Evolutionary conservation across 2,113 vertebrate genomes (phyloP).

Genomic region (Prochilodus magdalenae): DNA sequence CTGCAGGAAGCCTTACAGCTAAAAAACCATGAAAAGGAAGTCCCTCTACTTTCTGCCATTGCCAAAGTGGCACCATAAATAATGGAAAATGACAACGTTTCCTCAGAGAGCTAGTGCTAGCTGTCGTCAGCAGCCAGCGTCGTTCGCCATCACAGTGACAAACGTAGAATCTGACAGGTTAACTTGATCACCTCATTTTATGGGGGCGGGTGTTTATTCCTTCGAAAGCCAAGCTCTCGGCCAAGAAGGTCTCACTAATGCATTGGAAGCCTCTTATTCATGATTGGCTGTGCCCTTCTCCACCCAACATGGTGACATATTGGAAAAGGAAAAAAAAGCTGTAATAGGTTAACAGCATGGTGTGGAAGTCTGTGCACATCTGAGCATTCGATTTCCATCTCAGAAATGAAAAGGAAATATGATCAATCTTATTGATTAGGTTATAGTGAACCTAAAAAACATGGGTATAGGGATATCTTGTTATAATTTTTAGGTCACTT

Average conservation of each 20-base stretch:
- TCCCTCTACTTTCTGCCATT: background rate
- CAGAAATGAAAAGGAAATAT: background rate
- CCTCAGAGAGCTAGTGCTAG: slow-evolving; percentile 1
- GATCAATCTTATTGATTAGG: too few species aligned
- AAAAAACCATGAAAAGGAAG: slow-evolving; percentile 5
- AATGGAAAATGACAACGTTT: slow-evolving; percentile 38
- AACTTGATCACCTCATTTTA: slow-evolving; percentile 24
- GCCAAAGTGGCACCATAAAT: slow-evolving; percentile 26
- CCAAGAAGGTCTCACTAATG: background rate
- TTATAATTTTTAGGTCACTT: too few species aligned
- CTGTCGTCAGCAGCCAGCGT: slow-evolving; percentile 19
- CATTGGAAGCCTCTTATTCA: slow-evolving; percentile 17
- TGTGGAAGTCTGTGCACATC: background rate
- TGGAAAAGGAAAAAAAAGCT: slow-evolving; percentile 10
- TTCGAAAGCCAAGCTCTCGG: background rate
- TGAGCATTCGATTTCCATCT: background rate
- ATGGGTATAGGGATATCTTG: too few species aligned
- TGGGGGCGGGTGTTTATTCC: background rate
- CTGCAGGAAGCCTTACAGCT: background rate
- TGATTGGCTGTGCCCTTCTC: background rate
- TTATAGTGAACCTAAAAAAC: too few species aligned
- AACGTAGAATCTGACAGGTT: slow-evolving; percentile 15
- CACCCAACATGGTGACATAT: background rate
- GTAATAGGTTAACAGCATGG: slow-evolving; percentile 7
- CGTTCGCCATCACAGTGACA: background rate